phyloP scores from a whole-genome alignment of 1,140 invertebrate genomes.

The Trypoxylus dichotomus region DNA sequence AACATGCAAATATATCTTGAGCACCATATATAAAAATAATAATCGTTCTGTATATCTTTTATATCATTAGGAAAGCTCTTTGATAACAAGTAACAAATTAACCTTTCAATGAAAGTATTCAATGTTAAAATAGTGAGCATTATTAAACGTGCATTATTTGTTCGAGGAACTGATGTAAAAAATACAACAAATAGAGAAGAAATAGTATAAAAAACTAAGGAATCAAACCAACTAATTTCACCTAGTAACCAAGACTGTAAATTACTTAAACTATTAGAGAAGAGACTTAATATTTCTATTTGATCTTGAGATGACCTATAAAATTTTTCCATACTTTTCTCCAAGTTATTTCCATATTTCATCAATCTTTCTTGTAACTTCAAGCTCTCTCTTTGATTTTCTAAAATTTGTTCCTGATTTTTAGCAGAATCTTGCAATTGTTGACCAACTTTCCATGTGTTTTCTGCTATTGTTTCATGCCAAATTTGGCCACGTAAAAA shows the following conservation, averaged over 20 bases:
- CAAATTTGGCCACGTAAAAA: constrained; percentile 67
- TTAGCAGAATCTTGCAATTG: constrained; percentile 45
- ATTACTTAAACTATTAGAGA: constrained; percentile 41
- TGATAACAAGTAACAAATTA: constrained; percentile 35
- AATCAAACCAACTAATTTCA: constrained; percentile 52
- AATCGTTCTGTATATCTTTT: constrained; percentile 28
- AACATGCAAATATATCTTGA: constrained; percentile 44
- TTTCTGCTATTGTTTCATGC: constrained; percentile 64
- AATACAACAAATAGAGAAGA: constrained; percentile 42
- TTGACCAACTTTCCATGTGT: constrained; percentile 46
- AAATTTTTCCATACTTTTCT: constrained; percentile 48
- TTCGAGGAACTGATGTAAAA: constrained; percentile 44
- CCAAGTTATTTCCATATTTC: constrained; percentile 55
- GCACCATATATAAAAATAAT: constrained; percentile 43
- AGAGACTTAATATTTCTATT: constrained; percentile 45
- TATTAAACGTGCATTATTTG: constrained; percentile 42
- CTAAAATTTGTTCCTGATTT: constrained; percentile 55
- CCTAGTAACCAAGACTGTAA: constrained; percentile 52
- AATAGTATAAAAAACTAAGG: constrained; percentile 47
- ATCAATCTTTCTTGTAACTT: constrained; percentile 60
- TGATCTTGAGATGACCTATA: constrained; percentile 42
- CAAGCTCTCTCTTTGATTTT: constrained; percentile 60
- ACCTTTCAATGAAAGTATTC: constrained; percentile 45
- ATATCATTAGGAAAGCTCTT: not conserved
- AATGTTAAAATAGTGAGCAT: constrained; percentile 42